A percentile compares a stretch with the other conserved stretches of the same genome.
Evolutionary conservation across 2,113 vertebrate species (phyloP).

Genomic region (Benitochromis conjunctus): DNA sequence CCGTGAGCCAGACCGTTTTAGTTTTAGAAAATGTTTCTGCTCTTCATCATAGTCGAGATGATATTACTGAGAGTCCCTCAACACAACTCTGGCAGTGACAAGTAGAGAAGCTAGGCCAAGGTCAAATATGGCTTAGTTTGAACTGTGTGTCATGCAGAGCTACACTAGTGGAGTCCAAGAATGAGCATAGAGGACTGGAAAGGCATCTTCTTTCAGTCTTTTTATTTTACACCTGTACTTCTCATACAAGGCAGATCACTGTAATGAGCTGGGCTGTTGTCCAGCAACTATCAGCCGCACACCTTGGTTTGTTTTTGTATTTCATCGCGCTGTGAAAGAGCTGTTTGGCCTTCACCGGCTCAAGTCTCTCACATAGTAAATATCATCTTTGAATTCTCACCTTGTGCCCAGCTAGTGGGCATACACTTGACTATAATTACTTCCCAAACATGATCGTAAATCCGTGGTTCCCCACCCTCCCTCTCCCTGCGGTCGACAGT

Average conservation of each 20-base stretch:
- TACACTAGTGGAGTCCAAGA: background rate
- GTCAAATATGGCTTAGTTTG: background rate
- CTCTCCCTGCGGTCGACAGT: background rate
- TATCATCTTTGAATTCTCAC: background rate
- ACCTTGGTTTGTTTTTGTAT: background rate
- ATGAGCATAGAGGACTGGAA: background rate
- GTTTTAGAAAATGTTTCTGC: background rate
- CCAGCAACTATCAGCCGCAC: background rate
- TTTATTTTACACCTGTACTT: background rate
- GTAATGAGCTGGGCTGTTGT: background rate
- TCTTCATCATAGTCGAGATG: background rate
- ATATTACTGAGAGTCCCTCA: background rate
- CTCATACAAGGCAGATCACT: background rate
- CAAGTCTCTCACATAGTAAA: background rate
- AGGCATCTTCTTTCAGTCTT: background rate
- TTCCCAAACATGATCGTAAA: background rate
- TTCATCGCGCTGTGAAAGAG: background rate
- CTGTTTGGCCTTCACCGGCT: background rate
- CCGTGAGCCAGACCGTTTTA: background rate
- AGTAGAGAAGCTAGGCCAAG: background rate
- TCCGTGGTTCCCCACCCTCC: background rate
- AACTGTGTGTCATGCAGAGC: background rate
- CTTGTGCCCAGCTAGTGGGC: background rate
- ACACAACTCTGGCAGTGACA: background rate
- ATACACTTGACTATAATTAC: background rate